phyloP scores from a whole-genome alignment of 2,113 vertebrate species.

The Ammodytes marinus region DNA sequence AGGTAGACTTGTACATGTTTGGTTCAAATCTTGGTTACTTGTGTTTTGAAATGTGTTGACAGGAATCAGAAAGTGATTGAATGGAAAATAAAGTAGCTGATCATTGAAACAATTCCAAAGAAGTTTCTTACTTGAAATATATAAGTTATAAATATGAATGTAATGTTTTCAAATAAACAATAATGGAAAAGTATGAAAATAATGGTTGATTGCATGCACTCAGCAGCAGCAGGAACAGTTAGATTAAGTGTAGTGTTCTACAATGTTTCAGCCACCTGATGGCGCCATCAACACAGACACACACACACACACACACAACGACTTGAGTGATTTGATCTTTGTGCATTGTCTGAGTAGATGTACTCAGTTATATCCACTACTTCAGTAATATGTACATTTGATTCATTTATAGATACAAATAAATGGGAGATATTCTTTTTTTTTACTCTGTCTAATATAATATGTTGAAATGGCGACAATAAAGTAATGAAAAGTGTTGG shows the following conservation, averaged over 20 bases:
- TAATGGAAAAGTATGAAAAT: not conserved
- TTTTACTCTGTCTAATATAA: not conserved
- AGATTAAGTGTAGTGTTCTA: not conserved
- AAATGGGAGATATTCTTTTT: not conserved
- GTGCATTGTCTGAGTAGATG: not conserved
- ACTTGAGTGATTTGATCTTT: too few relatives aligned
- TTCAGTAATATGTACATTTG: not conserved
- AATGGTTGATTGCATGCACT: not conserved
- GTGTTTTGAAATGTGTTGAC: not conserved
- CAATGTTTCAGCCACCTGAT: slow-evolving; percentile 45
- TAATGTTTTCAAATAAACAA: slow-evolving; percentile 1
- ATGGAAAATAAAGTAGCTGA: not conserved
- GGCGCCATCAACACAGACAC: slow-evolving; percentile 15
- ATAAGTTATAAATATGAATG: slow-evolving; percentile 1
- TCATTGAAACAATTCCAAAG: not conserved
- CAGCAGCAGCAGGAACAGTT: not conserved
- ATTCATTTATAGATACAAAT: not conserved
- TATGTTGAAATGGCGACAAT: not conserved
- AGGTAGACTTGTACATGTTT: not conserved
- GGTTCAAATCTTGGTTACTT: too few relatives aligned
- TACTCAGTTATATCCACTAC: not conserved
- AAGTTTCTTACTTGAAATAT: not conserved
- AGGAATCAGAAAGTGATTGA: not conserved
- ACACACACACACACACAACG: not conserved
- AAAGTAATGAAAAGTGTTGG: not conserved